Conservation (phyloP, 2,888 invertebrate species). For the Caenorhabditis auriculariae region DNA sequence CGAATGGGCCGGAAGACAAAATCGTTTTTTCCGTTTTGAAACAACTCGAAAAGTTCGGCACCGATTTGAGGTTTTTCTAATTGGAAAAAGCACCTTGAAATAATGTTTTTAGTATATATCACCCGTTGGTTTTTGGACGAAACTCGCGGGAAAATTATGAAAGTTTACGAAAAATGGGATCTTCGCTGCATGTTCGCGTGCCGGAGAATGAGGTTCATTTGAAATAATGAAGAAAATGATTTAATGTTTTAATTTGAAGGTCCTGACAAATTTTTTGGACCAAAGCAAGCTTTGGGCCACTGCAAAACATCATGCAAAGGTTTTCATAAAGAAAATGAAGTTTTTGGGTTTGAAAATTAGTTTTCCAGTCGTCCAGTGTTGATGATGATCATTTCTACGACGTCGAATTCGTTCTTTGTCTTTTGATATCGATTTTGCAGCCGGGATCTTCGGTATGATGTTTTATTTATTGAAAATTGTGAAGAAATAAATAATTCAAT, state of each 20-base stretch:
- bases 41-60: constrained; percentile 15
- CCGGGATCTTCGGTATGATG: constrained; percentile 40
- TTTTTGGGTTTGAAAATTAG: too few relatives aligned
- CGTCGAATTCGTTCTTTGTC: constrained; percentile 34
- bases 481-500: background rate
- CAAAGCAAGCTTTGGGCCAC: constrained; percentile 23
- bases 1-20: constrained; percentile 9
- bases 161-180: constrained; percentile 37
- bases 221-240: background rate
- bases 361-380: too few relatives aligned
- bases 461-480: background rate
- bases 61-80: constrained; percentile 6
- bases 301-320: constrained; percentile 23
- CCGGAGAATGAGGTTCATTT: constrained; percentile 35
- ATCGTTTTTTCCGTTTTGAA: constrained; percentile 10
- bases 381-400: constrained; percentile 28
- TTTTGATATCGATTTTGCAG: constrained; percentile 33
- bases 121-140: constrained; percentile 44
- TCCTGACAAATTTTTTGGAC: constrained; percentile 22
- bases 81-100: background rate
- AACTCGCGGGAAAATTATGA: constrained; percentile 37
- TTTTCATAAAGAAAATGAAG: too few relatives aligned
- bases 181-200: constrained; percentile 39
- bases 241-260: constrained; percentile 8
- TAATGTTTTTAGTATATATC: constrained; percentile 24